phyloP scores from a whole-genome alignment of 2,113 vertebrate species.

The Amphilophus citrinellus region DNA sequence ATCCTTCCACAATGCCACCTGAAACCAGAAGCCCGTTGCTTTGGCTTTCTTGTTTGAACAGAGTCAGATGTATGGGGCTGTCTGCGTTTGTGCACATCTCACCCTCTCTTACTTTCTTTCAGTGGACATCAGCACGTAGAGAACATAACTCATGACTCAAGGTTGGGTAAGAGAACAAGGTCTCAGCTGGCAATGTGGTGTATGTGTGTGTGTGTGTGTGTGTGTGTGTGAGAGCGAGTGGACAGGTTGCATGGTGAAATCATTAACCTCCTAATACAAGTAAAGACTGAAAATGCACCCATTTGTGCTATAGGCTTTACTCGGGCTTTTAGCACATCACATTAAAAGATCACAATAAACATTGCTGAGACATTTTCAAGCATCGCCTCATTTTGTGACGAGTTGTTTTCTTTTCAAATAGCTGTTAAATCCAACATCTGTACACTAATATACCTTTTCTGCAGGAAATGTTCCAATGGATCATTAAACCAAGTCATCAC shows the following conservation, averaged over 20 bases:
- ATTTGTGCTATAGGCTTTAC: neutral
- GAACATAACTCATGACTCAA: conserved; percentile 40
- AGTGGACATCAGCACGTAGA: conserved; percentile 34
- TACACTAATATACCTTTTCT: conserved; percentile 36
- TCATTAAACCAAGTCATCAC: conserved; percentile 66
- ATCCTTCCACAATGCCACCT: conserved; percentile 55
- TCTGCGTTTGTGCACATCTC: conserved; percentile 6
- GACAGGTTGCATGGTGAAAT: conserved; percentile 22
- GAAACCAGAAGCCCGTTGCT: conserved; percentile 64
- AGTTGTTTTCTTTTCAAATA: conserved; percentile 48
- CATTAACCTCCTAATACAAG: conserved; percentile 31
- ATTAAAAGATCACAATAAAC: neutral
- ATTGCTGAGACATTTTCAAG: conserved; percentile 8
- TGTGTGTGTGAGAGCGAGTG: conserved; percentile 1
- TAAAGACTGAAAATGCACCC: conserved; percentile 1
- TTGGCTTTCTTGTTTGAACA: conserved; percentile 60
- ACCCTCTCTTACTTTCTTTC: conserved; percentile 28
- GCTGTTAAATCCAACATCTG: conserved; percentile 61
- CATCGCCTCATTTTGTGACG: neutral
- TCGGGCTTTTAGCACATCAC: neutral
- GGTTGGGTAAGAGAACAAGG: conserved; percentile 32
- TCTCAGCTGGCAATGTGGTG: neutral
- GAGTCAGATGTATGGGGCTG: conserved; percentile 36
- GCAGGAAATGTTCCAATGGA: conserved; percentile 63
- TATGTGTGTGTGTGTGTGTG: neutral